Base-by-base conservation (phyloP, 2,888 invertebrate species). In the Lithophane leautieri region DNA sequence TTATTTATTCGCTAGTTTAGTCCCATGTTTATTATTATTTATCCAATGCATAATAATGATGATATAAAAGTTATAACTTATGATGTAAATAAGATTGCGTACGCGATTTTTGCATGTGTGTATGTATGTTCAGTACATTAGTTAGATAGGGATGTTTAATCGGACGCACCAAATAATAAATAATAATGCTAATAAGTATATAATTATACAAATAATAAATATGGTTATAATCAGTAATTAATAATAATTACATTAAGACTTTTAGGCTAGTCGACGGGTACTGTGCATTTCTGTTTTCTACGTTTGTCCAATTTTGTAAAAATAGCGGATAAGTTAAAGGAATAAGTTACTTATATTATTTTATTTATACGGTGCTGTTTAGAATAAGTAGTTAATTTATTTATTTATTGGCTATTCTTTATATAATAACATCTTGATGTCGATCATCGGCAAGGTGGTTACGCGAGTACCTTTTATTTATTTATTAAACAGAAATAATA, bases 241-340 rank as follows among this genome's bases (percentile, higher is more conserved):
- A 81, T 84, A 74, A 60, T 81, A 73, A 78, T 78, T 88, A 88
- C 87, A 81, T 76, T 90, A 89, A 87, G 83, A 82, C 86, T 86
- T 85, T 84, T 95, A 95, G 94, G 93, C 91, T 94, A 96, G 95
- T 96, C 95, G 96, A 96, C 96, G 96, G 96, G 96, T 96, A 94
- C 93, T 94, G 94, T 95, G 96, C 95, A 95, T 96, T 96, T 94
- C 92, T 91, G 74, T 85, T 82, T 85, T 88, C 82, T 93, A 92
- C 91, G 90, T 92, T 91, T 94, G 95, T 96, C 95, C 95, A 95
- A 94, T 96, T 95, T 96, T 96, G 96, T 95, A 95, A 86, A 94
- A 93, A 95, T 93, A 92, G 86, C 50, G 70, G 69, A 84, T 94
- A 92, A 91, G 86, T 73, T 90, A 85, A 84, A n/a, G 66, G 4